A percentile compares a stretch with the other conserved stretches of the same genome.
phyloP scores from a whole-genome alignment of 2,888 invertebrate genomes.

The Biston stratarius region DNA sequence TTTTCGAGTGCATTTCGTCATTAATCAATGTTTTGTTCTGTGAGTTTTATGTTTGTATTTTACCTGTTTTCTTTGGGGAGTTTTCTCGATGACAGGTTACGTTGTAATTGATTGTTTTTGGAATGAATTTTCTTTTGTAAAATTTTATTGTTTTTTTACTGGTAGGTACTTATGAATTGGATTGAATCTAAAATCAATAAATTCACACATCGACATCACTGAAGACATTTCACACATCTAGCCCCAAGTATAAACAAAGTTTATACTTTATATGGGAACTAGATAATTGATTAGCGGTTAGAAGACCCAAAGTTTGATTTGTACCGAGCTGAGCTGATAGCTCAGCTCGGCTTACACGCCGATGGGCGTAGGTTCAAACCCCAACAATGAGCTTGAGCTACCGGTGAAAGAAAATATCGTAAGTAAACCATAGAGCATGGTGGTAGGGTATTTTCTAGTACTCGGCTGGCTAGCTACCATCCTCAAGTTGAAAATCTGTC shows the following conservation, averaged over 20 bases:
- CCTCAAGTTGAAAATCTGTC: no score
- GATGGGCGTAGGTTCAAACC: no score
- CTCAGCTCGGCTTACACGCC: no score
- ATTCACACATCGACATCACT: no score
- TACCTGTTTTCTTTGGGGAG: slow-evolving; percentile 75
- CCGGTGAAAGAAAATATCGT: no score
- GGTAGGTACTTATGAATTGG: neutral
- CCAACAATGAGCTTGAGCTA: no score
- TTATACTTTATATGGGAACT: neutral
- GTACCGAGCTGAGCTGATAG: no score
- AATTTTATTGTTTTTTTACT: slow-evolving; percentile 3
- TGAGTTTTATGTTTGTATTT: slow-evolving; percentile 77
- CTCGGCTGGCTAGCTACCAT: no score
- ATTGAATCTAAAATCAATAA: neutral
- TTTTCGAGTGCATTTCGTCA: slow-evolving; percentile 85
- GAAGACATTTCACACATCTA: no score
- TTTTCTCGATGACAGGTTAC: slow-evolving; percentile 75
- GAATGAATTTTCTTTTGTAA: slow-evolving; percentile 43
- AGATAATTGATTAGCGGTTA: neutral
- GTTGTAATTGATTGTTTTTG: slow-evolving; percentile 81
- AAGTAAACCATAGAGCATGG: no score
- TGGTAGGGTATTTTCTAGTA: no score
- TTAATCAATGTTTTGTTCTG: slow-evolving; percentile 85
- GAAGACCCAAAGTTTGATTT: no score
- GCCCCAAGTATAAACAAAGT: neutral